Evolutionary conservation across 2,797 vertebrate genomes (phyloP).

Genomic region (Sus cebifrons): DNA sequence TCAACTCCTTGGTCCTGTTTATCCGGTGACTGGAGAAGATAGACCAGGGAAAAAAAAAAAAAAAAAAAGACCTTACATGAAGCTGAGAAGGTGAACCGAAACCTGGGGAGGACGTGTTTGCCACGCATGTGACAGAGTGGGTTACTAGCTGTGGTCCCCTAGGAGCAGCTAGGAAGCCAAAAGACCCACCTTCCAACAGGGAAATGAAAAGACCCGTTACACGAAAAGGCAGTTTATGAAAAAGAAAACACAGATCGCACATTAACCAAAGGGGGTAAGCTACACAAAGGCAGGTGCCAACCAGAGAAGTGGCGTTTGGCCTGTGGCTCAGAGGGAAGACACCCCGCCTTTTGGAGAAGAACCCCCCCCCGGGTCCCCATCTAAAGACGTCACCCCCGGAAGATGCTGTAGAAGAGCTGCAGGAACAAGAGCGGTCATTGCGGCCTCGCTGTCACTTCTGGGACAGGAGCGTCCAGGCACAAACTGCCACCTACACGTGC

Average conservation of each 20-base stretch:
- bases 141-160: not conserved
- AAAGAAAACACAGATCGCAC: not conserved
- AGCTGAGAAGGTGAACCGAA: not conserved
- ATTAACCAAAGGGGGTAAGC: not conserved
- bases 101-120: rapidly evolving
- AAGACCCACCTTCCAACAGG: not conserved
- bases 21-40: not conserved
- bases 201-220: not conserved
- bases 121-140: not conserved
- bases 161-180: not conserved
- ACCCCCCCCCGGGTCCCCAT: not conserved
- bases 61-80: not conserved
- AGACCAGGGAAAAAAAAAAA: not conserved
- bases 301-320: not conserved
- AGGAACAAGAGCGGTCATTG: rapidly evolving
- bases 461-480: not conserved
- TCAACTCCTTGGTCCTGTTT: not conserved
- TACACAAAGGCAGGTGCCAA: not conserved
- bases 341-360: not conserved
- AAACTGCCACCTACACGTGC: not conserved
- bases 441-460: not conserved
- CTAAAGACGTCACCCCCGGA: rapidly evolving
- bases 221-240: not conserved
- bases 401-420: no score
- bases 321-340: not conserved